A percentile compares a stretch with the other conserved stretches of the same genome.
These are phyloP conservation scores for Hypsibius dujardini DNA, from an alignment of 1,140 invertebrate genomes.

Conservation along the genomic window DNA sequence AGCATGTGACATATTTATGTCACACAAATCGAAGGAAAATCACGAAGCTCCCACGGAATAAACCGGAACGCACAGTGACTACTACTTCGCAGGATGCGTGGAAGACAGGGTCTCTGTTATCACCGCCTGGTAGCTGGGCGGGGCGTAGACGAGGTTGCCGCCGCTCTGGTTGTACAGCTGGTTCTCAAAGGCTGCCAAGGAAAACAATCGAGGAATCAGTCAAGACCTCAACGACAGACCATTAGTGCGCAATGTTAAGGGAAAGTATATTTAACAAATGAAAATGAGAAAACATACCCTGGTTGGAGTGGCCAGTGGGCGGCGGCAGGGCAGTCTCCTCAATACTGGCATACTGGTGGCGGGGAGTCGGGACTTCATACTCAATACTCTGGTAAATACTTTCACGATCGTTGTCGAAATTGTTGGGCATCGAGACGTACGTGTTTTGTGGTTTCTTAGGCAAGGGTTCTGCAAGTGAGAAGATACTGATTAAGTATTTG, in stretches of 20 bases:
- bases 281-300: neutral
- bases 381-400: constrained; percentile 15
- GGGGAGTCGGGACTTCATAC: neutral
- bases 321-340: neutral
- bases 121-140: constrained; percentile 10
- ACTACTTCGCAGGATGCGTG: too few relatives aligned
- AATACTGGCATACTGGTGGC: constrained; percentile 15
- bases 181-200: constrained; percentile 10
- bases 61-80: too few relatives aligned
- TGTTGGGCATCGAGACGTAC: constrained; percentile 8
- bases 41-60: too few relatives aligned
- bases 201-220: neutral
- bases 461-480: neutral
- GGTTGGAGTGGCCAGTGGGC: constrained; percentile 8
- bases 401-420: neutral
- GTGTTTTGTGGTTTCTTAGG: neutral
- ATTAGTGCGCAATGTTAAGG: neutral
- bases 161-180: constrained; percentile 11
- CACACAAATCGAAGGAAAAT: too few relatives aligned
- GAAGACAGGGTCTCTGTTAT: constrained; percentile 9
- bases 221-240: neutral
- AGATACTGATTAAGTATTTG: too few relatives aligned
- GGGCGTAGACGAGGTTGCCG: neutral
- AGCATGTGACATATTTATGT: too few relatives aligned
- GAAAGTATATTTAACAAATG: neutral